A percentile compares a stretch with the other conserved stretches of the same genome.
phyloP scores from a whole-genome alignment of 1,140 invertebrate genomes.

The Apis dorsata region DNA sequence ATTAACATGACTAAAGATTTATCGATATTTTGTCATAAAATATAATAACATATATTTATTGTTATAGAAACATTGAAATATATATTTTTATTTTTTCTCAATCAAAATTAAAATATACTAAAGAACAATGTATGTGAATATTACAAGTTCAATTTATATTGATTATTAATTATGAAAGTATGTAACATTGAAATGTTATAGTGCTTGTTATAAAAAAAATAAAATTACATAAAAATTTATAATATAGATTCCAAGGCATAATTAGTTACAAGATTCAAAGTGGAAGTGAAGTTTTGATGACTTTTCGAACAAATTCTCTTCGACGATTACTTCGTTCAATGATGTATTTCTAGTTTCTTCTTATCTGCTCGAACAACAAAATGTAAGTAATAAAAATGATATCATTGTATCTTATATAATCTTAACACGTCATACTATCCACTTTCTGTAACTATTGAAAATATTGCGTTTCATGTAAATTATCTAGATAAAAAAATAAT shows the following conservation, averaged over 20 bases:
- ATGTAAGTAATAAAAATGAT: conserved; percentile 36
- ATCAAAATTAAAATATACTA: neutral
- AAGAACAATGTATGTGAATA: neutral
- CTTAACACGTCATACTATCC: too few relatives aligned
- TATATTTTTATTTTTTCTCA: neutral
- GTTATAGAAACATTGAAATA: neutral
- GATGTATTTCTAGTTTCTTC: conserved; percentile 9
- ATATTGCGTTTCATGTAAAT: neutral
- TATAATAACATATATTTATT: too few relatives aligned
- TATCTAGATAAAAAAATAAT: neutral
- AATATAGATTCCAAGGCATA: neutral
- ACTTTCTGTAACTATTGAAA: neutral
- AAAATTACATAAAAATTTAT: conserved; percentile 8
- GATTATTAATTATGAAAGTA: neutral
- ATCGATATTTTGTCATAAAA: neutral
- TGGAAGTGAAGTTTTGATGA: neutral
- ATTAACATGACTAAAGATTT: neutral
- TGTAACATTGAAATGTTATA: neutral
- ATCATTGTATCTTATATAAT: neutral
- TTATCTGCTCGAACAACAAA: neutral
- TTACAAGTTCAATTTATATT: neutral
- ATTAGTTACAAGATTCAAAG: neutral
- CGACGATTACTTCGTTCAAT: neutral
- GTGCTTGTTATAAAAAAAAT: neutral
- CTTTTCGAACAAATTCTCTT: conserved; percentile 6